Evolutionary conservation across 2,888 invertebrate genomes (phyloP).

Genomic region (Lordiphosa fenestrarum): DNA sequence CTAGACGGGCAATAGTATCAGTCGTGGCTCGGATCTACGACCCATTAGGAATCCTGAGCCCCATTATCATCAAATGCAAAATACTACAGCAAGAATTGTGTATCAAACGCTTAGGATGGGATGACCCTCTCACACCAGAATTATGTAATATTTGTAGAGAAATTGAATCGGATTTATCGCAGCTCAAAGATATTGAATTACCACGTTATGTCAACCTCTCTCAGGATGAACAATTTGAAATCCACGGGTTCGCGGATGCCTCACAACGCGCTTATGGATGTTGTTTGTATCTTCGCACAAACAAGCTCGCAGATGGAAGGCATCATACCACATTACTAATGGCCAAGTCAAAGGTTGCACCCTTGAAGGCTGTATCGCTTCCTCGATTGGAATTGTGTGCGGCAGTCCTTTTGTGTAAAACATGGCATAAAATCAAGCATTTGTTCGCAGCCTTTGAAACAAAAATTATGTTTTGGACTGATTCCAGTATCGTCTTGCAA

Average conservation of each 20-base stretch:
- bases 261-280: too few relatives aligned
- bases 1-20: background rate
- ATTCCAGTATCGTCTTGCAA: background rate
- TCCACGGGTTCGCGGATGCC: too few relatives aligned
- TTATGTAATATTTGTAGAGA: background rate
- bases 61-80: background rate
- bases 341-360: background rate
- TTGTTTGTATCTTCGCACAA: too few relatives aligned
- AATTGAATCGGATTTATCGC: background rate
- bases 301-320: too few relatives aligned
- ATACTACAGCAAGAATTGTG: background rate
- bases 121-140: background rate
- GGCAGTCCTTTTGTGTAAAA: background rate
- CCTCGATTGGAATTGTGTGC: background rate
- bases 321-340: too few relatives aligned
- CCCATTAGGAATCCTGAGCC: background rate
- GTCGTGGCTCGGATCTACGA: background rate
- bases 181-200: background rate
- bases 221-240: too few relatives aligned
- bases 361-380: background rate
- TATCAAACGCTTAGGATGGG: background rate
- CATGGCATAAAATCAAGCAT: background rate
- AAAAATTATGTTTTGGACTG: background rate
- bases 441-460: background rate
- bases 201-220: too few relatives aligned